Base-by-base conservation (phyloP, 2,797 vertebrate genomes). In the Buphagus erythrorhynchus region DNA sequence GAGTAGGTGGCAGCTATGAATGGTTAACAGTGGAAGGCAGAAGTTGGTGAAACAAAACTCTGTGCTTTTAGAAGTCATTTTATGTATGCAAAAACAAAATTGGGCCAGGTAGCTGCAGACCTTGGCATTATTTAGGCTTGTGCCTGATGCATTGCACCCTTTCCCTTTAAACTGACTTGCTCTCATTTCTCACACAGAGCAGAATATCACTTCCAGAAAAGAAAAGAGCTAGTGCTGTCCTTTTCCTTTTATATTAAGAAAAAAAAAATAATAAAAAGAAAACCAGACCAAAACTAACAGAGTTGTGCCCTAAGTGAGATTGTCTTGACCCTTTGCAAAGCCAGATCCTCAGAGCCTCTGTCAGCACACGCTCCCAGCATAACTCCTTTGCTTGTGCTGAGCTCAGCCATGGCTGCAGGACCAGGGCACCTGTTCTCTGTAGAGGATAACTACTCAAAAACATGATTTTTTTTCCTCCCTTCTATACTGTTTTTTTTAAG, bases 301-400 rank as follows among this genome's bases (percentile, higher is more conserved):
- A 95, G 26, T 29, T 84, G 45, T 92, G 91, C 66, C 59, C 74
- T 91, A 24, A 4, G 33, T 80, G 74, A 93, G 76, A 95, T 90
- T 95, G 78, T 94, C 74, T 87, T 84, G 88, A 91, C 79, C 52
- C 84, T 72, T 59, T 42, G 28, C 52, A 91, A 91, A 90, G 89
- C 57, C 71, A 59, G 52, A 63, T 89, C 65, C 80, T 87, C 63
- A 42, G 74, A 13, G 2, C 40, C 58, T 78, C 88, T 26, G 3
- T 31, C 66, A 76, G 71, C 67, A 21, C 67, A 22, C 0, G 0
- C 54, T 69, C 48, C 68, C 54, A 92, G 57, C 69, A 16, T 9
- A 33, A 51, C 42, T 71, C 57, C 45, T 66, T 49, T 43, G 28
- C 68, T 63, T 2, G 3, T 48, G 42, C 52, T 63, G 80, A 82